Base-by-base conservation (phyloP, 2,888 invertebrate species). In the Apamea monoglypha region DNA sequence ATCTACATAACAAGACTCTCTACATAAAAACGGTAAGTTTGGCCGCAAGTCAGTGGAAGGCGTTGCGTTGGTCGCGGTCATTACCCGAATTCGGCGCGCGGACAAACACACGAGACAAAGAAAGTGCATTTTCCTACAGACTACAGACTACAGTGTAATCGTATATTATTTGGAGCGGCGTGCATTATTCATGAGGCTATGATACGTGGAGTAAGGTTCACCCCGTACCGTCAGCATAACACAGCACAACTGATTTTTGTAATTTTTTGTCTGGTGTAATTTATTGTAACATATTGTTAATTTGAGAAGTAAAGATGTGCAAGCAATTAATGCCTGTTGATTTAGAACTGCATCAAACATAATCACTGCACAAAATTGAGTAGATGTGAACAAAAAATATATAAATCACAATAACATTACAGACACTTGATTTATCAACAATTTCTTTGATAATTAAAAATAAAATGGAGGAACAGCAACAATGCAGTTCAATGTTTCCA, bases 171-270 rank as follows among this genome's bases (percentile, higher is more conserved):
- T 95, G 95, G 96, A 96, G 95, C 96, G 93, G 88, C 81, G 93
- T 96, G 92, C 94, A 96, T 96, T 95, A 96, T 96, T 94, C 96
- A 96, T 96, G 94, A 95, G 93, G 89, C 93, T 94, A 94, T 95
- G 95, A 96, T 96, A 96, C 95, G 95, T 91, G 93, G 92, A 94
- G 94, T 94, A 94, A 95, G 95, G 95, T 94, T 94, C 94, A 94
- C 90, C 79, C 84, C 59, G 95, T 95, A 96, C 92, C 89, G 95
- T 91, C 90, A 61, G 87, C 81, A 81, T 14, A 75, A 36, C 44
- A 74, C 44, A 18, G 25, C 47, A 10, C 63, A 67, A 74, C 85
- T n/a, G 75, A 74, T 74, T 85, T 78, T 72, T 61, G 4, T 47
- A 14, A 18, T 50, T n/a, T 75, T 32, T 59, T 47, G n/a, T 29